A percentile compares a stretch with the other conserved stretches of the same genome.
phyloP scores from a whole-genome alignment of 2,888 invertebrate genomes.

The Sepioteuthis lessoniana region DNA sequence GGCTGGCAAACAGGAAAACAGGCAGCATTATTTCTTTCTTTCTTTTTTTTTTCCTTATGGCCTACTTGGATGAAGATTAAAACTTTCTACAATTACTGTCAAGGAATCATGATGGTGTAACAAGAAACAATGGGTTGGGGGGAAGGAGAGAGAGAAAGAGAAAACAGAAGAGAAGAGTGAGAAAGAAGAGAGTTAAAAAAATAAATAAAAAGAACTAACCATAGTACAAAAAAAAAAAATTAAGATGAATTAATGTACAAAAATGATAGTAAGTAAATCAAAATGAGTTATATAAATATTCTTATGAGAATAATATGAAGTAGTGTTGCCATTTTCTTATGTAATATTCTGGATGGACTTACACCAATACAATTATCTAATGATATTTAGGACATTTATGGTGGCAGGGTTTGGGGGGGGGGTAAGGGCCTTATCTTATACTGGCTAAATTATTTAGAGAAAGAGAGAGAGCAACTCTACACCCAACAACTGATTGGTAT shows the following conservation, averaged over 20 bases:
- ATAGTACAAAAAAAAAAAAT: background rate
- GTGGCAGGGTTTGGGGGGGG: background rate
- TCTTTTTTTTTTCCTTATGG: background rate
- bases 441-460: background rate
- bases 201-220: background rate
- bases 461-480: background rate
- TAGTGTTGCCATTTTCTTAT: background rate
- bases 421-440: background rate
- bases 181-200: background rate
- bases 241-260: constrained; percentile 6
- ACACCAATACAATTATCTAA: background rate
- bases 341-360: background rate
- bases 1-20: background rate
- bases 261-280: background rate
- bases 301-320: background rate
- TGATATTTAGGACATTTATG: background rate
- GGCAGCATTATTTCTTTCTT: background rate
- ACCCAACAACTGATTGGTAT: no score
- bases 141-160: background rate
- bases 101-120: background rate
- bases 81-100: constrained; percentile 10
- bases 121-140: background rate
- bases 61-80: background rate
- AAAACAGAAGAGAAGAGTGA: background rate
- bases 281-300: constrained; percentile 8